Evolutionary conservation across 2,113 vertebrate species (phyloP).

Genomic region (Ibidorhyncha struthersii): DNA sequence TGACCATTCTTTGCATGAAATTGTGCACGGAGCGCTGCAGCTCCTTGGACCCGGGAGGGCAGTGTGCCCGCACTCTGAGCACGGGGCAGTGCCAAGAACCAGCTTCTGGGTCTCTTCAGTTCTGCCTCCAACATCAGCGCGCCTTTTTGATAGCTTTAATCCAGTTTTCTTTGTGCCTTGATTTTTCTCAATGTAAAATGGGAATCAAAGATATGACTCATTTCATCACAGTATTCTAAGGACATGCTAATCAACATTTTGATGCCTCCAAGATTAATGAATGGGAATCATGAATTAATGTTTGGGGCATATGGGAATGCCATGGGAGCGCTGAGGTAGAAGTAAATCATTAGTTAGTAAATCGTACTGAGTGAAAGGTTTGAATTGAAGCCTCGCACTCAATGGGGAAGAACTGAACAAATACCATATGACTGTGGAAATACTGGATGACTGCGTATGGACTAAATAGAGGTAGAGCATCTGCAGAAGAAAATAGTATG

Average conservation of each 20-base stretch:
- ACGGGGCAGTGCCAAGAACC: background rate
- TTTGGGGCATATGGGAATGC: constrained; percentile 7
- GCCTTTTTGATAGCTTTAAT: background rate
- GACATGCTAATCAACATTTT: constrained; percentile 10
- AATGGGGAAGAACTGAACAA: background rate
- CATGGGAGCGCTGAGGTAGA: background rate
- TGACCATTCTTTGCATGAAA: fast-evolving
- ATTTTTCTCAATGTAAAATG: background rate
- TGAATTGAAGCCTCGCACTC: background rate
- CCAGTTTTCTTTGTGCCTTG: background rate
- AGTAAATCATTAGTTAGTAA: constrained; percentile 27
- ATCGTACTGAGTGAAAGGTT: background rate
- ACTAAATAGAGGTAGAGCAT: background rate
- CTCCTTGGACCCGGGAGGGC: fast-evolving
- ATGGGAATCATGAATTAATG: background rate
- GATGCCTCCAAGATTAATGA: background rate
- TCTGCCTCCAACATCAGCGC: background rate
- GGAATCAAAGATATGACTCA: background rate
- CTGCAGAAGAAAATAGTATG: background rate
- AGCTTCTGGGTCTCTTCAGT: background rate
- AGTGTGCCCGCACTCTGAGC: fast-evolving
- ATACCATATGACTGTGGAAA: background rate
- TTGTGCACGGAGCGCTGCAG: fast-evolving
- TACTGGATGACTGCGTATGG: background rate
- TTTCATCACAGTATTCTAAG: background rate